These are phyloP conservation scores for Enhydra lutris DNA, from an alignment of 2,113 vertebrate genomes.

Conservation along the genomic window DNA sequence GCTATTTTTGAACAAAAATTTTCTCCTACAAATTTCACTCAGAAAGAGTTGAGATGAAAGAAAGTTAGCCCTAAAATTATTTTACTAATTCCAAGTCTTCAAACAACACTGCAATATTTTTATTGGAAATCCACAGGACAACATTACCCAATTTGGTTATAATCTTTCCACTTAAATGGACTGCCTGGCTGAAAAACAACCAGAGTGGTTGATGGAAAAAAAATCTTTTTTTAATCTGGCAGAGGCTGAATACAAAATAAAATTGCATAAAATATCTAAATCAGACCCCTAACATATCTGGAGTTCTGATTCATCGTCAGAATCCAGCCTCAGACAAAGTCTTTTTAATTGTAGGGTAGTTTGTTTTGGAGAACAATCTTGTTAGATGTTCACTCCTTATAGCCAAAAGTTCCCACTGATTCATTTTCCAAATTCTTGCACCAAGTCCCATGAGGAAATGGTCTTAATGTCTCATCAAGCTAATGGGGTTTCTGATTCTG, in stretches of 20 bases:
- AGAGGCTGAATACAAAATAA: constrained; percentile 4
- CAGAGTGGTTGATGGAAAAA: background rate
- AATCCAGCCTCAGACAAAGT: background rate
- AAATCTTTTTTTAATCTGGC: background rate
- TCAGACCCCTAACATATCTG: background rate
- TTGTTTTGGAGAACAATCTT: background rate
- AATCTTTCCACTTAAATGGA: background rate
- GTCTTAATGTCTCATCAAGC: background rate
- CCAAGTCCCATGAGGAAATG: background rate
- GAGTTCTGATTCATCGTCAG: background rate
- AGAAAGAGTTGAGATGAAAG: constrained; percentile 43
- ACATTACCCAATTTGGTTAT: constrained; percentile 33
- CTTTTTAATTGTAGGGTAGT: background rate
- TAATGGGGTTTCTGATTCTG: background rate
- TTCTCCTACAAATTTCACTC: constrained; percentile 10
- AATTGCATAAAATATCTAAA: background rate
- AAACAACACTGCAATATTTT: constrained; percentile 44
- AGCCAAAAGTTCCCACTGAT: background rate
- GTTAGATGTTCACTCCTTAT: background rate
- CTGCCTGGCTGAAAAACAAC: background rate
- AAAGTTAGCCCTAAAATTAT: constrained; percentile 21
- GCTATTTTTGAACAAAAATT: constrained; percentile 50
- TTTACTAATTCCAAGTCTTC: constrained; percentile 40
- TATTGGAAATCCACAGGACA: background rate
- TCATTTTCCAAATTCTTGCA: constrained; percentile 40